Evolutionary conservation across 2,797 vertebrate species (phyloP), one percentile per base, ranked within the genome.

Genomic region (Serranus cabrilla): DNA sequence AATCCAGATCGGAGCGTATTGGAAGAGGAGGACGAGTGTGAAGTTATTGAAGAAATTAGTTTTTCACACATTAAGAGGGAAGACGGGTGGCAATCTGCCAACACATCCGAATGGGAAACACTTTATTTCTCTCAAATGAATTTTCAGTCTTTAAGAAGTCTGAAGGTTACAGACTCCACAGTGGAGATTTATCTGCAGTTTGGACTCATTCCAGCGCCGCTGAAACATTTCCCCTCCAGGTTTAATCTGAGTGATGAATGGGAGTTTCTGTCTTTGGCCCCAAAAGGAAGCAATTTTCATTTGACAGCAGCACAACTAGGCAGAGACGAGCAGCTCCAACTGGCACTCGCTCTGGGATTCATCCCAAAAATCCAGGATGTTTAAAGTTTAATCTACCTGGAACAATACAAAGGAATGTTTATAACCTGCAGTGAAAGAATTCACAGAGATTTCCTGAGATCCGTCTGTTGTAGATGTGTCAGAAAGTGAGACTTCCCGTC

Each of bases 211-310:
- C 37, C 21, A 37, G n/a, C 55, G 46, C 11, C 42, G 1, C 34
- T 11, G 52, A 9, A 16, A 6, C 20, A 11, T 62, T 71, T 68
- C 37, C 60, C 46, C 50, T 40, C 46, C 47, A 54, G 65, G 40
- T 72, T 57, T 14, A 63, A 76, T 84, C 63, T 69, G 42, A 16
- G 25, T 50, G 71, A 75, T 75, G 27, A 70, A 65, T 45, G 66
- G 54, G 51, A 55, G 2, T 67, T 83, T 85, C 68, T 73, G 57
- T 76, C 47, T 81, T 63, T 56, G 51, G 27, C 23, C 49, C 49
- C 62, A 39, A 42, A 55, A 72, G 25, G 55, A 71, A 68, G 18
- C 13, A 8, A 37, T 71, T 67, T 78, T 46, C 17, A 45, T 73
- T 49, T 58, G 43, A 67, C 55, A 50, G 56, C 51, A 59, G 79